A percentile compares a stretch with the other conserved stretches of the same genome.
phyloP scores from a whole-genome alignment of 64 coral and sea anemone genomes.

The Actinia tenebrosa region DNA sequence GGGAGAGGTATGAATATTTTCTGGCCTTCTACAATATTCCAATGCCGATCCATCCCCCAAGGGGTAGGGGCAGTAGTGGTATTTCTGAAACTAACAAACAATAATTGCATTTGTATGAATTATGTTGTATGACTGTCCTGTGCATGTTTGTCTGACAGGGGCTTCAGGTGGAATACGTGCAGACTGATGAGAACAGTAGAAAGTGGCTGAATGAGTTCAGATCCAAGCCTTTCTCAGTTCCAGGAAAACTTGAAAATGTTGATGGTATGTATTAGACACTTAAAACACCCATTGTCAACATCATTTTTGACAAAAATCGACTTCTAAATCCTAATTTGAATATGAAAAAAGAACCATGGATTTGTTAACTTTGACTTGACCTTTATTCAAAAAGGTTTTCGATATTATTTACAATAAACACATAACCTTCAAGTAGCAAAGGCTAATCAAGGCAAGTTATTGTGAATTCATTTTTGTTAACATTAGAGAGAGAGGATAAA shows the following conservation, averaged over 20 bases:
- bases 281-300: neutral
- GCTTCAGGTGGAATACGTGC: constrained; percentile 79
- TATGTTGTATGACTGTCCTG: neutral
- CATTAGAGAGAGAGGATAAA: no score
- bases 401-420: no score
- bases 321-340: no score
- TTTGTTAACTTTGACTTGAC: no score
- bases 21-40: no score
- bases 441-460: no score
- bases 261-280: constrained; percentile 54
- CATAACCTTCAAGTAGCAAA: no score
- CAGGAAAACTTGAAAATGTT: constrained; percentile 96
- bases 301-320: neutral
- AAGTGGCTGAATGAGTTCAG: constrained; percentile 99
- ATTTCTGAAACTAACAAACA: neutral
- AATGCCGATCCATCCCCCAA: no score
- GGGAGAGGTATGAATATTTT: no score
- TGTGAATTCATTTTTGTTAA: no score
- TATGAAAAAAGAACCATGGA: no score
- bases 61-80: neutral
- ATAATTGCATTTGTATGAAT: neutral
- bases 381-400: no score
- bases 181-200: constrained; percentile 86
- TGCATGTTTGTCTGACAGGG: constrained; percentile 47
- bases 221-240: constrained; percentile 87